Conservation (phyloP, 1,140 invertebrate species). For the Penaeus chinensis region DNA sequence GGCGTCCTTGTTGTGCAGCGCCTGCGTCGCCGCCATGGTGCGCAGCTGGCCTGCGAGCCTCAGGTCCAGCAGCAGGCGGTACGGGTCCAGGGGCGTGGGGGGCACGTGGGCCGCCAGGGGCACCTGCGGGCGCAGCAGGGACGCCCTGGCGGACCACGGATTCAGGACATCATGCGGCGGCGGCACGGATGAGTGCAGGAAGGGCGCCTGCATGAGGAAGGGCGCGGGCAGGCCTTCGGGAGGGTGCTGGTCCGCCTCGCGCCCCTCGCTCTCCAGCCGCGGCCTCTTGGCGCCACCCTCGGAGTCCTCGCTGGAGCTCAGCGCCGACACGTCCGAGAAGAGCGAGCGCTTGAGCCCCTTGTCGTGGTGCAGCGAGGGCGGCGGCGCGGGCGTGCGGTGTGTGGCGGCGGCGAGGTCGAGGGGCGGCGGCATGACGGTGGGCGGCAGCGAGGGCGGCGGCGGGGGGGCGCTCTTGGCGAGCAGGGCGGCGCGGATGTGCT, state of each 20-base stretch:
- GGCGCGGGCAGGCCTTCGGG: constrained; percentile 59
- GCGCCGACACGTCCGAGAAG: constrained; percentile 58
- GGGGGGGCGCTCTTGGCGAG: constrained; percentile 60
- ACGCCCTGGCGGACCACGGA: constrained; percentile 60
- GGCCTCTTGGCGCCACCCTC: constrained; percentile 56
- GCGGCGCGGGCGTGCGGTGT: constrained; percentile 31
- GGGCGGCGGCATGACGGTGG: constrained; percentile 61
- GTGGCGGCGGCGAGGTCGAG: constrained; percentile 57
- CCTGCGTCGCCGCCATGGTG: constrained; percentile 60
- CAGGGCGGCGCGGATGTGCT: constrained; percentile 62
- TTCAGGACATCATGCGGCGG: constrained; percentile 61
- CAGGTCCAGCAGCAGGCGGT: constrained; percentile 61
- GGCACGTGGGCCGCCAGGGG: constrained; percentile 62
- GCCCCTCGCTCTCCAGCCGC: constrained; percentile 49
- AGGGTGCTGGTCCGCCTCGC: constrained; percentile 51
- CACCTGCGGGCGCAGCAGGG: constrained; percentile 61
- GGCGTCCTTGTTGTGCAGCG: constrained; percentile 46
- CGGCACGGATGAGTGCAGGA: constrained; percentile 60
- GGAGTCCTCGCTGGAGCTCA: constrained; percentile 61
- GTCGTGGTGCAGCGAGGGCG: constrained; percentile 40
- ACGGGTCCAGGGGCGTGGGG: constrained; percentile 62
- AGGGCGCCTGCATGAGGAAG: constrained; percentile 62
- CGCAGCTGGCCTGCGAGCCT: constrained; percentile 61
- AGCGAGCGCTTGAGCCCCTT: constrained; percentile 63
- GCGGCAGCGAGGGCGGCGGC: constrained; percentile 52